Percentiles rank a stretch among this genome's conserved stretches.
Conservation (phyloP, 2,888 invertebrate genomes). For the Conops quadrifasciatus region DNA sequence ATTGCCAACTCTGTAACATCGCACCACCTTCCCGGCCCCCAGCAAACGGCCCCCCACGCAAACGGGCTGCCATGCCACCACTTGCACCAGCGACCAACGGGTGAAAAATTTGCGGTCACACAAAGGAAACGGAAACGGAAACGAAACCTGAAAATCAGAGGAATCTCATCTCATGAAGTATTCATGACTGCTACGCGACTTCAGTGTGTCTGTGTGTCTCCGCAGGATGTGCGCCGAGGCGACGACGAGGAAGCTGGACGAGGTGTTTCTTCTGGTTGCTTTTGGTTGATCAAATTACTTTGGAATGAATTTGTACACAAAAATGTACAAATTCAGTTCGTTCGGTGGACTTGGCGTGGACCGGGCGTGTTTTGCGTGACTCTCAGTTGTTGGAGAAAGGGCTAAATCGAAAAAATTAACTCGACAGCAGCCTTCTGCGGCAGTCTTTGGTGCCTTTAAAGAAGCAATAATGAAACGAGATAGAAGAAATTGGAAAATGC, state of each 20-base stretch:
- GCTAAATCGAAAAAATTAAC: neutral
- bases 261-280: conserved; percentile 34
- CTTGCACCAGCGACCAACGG: neutral
- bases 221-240: conserved; percentile 38
- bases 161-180: conserved; percentile 49
- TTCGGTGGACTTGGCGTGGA: conserved; percentile 6
- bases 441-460: too few relatives aligned
- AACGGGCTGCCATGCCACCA: neutral
- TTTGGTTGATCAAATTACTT: conserved; percentile 54
- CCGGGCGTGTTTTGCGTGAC: neutral
- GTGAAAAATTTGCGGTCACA: conserved; percentile 26
- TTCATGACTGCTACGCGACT: conserved; percentile 50
- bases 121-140: conserved; percentile 16
- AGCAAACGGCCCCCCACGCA: too few relatives aligned
- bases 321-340: too few relatives aligned
- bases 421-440: neutral
- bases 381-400: neutral
- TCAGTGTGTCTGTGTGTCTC: conserved; percentile 31
- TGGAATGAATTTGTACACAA: conserved; percentile 37
- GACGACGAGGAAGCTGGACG: neutral
- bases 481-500: too few relatives aligned
- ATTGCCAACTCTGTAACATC: too few relatives aligned
- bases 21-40: too few relatives aligned
- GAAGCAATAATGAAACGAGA: too few relatives aligned
- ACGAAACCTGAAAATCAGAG: conserved; percentile 38